Conservation (phyloP, 2,888 invertebrate species). For the Protonemura montana region DNA sequence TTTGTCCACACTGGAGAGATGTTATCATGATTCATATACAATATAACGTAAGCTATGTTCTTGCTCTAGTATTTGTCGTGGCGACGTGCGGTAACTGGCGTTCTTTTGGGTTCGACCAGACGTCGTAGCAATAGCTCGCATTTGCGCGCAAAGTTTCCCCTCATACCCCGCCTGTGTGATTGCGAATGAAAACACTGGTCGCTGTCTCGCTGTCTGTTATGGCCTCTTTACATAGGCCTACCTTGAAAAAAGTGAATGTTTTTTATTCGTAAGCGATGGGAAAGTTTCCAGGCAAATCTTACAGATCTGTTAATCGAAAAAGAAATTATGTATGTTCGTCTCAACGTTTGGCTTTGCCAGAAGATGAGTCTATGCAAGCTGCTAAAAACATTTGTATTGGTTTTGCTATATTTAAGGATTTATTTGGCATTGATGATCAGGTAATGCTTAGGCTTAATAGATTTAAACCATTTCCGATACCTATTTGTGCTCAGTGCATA, state of each 20-base stretch:
- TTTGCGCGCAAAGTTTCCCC: conserved; percentile 37
- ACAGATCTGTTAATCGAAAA: conserved; percentile 85
- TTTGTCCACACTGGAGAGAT: too few species aligned
- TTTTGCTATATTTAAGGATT: conserved; percentile 59
- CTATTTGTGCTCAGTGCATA: not conserved
- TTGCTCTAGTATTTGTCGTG: too few species aligned
- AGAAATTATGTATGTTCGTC: conserved; percentile 75
- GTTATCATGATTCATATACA: too few species aligned
- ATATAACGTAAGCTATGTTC: too few species aligned
- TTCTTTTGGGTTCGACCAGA: too few species aligned
- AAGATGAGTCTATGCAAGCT: conserved; percentile 62
- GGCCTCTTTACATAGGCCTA: conserved; percentile 36
- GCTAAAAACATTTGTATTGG: conserved; percentile 61
- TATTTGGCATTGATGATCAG: conserved; percentile 59
- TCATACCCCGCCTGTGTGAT: conserved; percentile 32
- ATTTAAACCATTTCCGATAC: not conserved
- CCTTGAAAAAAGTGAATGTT: conserved; percentile 39
- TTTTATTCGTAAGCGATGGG: conserved; percentile 65
- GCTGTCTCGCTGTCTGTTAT: conserved; percentile 51
- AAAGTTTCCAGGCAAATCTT: conserved; percentile 88
- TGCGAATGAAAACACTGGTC: conserved; percentile 47
- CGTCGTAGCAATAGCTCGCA: too few species aligned
- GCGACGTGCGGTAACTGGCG: too few species aligned
- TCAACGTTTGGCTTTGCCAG: conserved; percentile 65
- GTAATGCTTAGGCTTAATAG: conserved; percentile 50